A percentile compares a stretch with the other conserved stretches of the same genome.
These are phyloP conservation scores for Elgaria multicarinata DNA, from an alignment of 2,113 vertebrate genomes.

Conservation along the genomic window DNA sequence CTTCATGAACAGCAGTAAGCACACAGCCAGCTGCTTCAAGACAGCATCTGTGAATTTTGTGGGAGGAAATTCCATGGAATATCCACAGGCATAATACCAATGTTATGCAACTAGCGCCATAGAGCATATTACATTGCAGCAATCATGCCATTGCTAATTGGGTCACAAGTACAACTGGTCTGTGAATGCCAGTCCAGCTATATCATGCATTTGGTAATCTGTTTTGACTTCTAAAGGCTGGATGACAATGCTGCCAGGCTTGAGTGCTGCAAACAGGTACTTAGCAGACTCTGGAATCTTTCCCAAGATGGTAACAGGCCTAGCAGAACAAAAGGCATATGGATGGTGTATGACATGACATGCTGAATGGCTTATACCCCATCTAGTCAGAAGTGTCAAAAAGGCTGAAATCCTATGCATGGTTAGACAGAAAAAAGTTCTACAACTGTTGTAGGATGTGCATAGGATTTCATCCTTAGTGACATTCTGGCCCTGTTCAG, in stretches of 20 bases:
- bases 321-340: background rate
- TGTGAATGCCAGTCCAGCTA: background rate
- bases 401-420: background rate
- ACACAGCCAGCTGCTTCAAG: background rate
- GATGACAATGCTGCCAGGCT: background rate
- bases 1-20: background rate
- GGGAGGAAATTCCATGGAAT: background rate
- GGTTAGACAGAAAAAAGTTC: too few relatives aligned
- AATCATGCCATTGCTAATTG: background rate
- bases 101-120: background rate
- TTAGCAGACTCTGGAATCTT: background rate
- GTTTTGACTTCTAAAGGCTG: background rate
- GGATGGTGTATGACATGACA: background rate
- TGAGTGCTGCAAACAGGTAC: background rate
- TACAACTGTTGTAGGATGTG: too few relatives aligned
- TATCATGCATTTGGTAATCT: background rate
- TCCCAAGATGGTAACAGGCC: background rate
- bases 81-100: background rate
- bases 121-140: background rate
- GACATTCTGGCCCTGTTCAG: too few relatives aligned
- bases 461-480: background rate
- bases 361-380: background rate
- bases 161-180: background rate
- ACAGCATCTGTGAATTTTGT: background rate
- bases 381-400: background rate